A percentile compares a stretch with the other conserved stretches of the same genome.
These are phyloP conservation scores for Meandrina meandrites DNA, from an alignment of 92 coral and sea anemone genomes.

Conservation along the genomic window DNA sequence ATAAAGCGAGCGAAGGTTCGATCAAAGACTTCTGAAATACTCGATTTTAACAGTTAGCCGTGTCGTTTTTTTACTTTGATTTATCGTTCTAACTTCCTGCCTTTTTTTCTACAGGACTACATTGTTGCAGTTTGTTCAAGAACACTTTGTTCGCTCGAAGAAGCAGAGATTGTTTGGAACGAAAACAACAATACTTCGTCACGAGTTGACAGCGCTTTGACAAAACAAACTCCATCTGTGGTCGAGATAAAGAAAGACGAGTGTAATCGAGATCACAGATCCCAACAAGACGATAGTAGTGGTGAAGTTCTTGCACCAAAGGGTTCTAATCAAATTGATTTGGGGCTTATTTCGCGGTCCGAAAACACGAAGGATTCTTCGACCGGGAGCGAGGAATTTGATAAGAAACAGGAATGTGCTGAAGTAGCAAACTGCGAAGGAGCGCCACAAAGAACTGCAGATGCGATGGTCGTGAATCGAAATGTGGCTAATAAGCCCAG, in stretches of 20 bases:
- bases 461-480: constrained; percentile 16
- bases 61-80: constrained; percentile 2
- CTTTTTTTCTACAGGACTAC: constrained; percentile 77
- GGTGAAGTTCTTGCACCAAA: not conserved
- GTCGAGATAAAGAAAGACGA: constrained; percentile 9
- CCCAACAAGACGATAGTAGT: not conserved
- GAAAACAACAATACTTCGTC: constrained; percentile 39
- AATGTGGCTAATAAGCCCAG: constrained; percentile 27
- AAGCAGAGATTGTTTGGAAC: constrained; percentile 30
- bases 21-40: not conserved
- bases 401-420: constrained; percentile 40
- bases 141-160: constrained; percentile 2
- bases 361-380: constrained; percentile 8
- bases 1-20: constrained; percentile 46
- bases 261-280: not conserved
- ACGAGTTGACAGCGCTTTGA: constrained; percentile 24
- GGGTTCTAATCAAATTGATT: not conserved
- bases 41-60: not conserved
- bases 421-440: constrained; percentile 26
- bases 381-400: not conserved
- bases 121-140: constrained; percentile 70
- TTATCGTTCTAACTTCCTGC: constrained; percentile 10
- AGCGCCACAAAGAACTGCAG: not conserved
- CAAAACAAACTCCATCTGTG: constrained; percentile 39
- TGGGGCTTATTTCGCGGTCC: not conserved